Conservation (phyloP, 1,140 invertebrate genomes). For the Platyscapa corneri region DNA sequence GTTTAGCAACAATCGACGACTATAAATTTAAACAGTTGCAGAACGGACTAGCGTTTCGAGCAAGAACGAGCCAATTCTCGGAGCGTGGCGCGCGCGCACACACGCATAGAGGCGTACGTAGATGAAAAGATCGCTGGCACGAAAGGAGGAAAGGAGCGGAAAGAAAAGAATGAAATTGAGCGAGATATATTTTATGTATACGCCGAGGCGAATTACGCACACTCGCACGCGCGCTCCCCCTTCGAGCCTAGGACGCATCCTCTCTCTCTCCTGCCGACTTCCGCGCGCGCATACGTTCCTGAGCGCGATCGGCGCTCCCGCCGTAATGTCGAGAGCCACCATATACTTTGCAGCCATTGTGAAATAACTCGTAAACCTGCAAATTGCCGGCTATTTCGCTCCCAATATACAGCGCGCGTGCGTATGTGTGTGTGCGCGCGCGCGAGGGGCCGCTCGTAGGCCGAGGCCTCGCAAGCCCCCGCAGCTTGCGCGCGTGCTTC, state of each 20-base stretch:
- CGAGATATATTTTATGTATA: conserved; percentile 51
- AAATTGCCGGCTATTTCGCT: conserved; percentile 73
- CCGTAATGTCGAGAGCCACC: conserved; percentile 64
- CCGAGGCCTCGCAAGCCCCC: conserved; percentile 1
- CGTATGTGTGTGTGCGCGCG: too few species aligned
- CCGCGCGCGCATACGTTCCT: conserved; percentile 7
- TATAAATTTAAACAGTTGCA: conserved; percentile 29
- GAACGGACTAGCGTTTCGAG: conserved; percentile 23
- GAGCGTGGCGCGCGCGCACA: background rate
- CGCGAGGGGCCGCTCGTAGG: conserved; percentile 1
- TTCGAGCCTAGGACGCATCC: conserved; percentile 43
- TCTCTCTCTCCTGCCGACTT: conserved; percentile 3
- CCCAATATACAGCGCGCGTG: background rate
- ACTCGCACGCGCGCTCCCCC: conserved; percentile 3
- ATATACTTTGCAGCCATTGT: conserved; percentile 75
- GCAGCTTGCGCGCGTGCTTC: conserved; percentile 4
- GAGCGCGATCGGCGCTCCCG: conserved; percentile 33
- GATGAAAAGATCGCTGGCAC: conserved; percentile 8
- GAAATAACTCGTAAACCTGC: conserved; percentile 76
- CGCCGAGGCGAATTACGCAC: conserved; percentile 37
- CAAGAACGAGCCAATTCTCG: background rate
- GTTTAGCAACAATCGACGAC: conserved; percentile 29
- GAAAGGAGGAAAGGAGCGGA: conserved; percentile 7
- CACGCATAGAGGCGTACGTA: background rate
- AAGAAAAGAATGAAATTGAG: conserved; percentile 51